Base-by-base conservation (phyloP, 2,113 vertebrate species). In the Erinaceus europaeus region DNA sequence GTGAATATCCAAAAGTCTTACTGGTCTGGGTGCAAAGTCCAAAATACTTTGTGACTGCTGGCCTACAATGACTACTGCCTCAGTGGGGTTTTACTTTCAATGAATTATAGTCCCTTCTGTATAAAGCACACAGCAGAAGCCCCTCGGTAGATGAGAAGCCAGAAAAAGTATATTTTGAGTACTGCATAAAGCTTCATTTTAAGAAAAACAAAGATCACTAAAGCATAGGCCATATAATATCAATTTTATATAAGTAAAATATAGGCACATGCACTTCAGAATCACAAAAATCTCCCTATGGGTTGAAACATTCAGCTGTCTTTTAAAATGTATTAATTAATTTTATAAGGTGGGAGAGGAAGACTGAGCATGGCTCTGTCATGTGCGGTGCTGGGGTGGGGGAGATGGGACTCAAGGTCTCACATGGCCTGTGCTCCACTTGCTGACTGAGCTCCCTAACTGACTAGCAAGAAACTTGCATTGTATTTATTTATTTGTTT, bases 1-100 rank as follows among this genome's bases (percentile, higher is more conserved):
- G 9, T 65, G 23, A 79, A 44, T 80, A 12, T 32, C 69, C n/a
- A 88, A 91, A 71, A 81, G 52, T 81, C 75, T 76, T 48, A 44
- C 44, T 64, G 6, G 67, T 57, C 55, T n/a, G 68, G 15, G 10
- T 3, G 29, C 17, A 68, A 84, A 44, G 46, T 73, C 18, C 3
- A 1, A 67, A 75, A 59, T 21, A 9, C 13, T 67, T 52, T 82
- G 29, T 59, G 52, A 68, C 21, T 44, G 46, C 14, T 40, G 20
- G 6, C 65, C n/a, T 74, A 53, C 40, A 64, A 34, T 52, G 32
- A 27, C 71, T 82, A 76, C 61, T 81, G 44, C 6, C 17, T 10
- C 84, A 3, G 9, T 57, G 52, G 93, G 44, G 34, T 61, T 91
- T 69, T 27, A 42, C 20, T 87, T 73, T 18, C 21, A 93, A 42